Evolutionary conservation across 2,113 vertebrate genomes (phyloP).

Genomic region (Orycteropus afer): DNA sequence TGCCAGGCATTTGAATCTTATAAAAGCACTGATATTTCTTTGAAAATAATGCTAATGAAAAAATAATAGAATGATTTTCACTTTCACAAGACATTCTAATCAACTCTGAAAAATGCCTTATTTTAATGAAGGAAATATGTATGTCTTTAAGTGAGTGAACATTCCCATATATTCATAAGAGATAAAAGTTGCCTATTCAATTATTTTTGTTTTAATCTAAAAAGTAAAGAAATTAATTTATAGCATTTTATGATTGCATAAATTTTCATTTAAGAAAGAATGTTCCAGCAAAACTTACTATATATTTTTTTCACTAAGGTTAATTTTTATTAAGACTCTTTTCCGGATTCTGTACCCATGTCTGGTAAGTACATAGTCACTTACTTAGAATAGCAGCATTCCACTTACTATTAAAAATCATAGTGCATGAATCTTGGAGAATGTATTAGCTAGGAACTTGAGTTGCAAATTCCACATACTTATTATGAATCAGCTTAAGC

Average conservation of each 20-base stretch:
- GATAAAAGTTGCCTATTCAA: background rate
- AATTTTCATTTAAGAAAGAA: background rate
- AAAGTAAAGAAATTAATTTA: constrained; percentile 6
- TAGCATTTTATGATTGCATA: background rate
- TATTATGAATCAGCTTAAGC: background rate
- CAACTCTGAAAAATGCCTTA: background rate
- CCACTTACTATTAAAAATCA: background rate
- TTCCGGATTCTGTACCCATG: background rate
- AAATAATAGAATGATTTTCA: background rate
- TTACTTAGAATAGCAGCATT: background rate
- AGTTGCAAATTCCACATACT: background rate
- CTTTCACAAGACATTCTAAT: background rate
- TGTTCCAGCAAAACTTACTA: background rate
- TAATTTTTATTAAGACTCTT: background rate
- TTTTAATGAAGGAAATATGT: background rate
- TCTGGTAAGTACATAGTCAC: background rate
- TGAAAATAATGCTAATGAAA: constrained; percentile 48
- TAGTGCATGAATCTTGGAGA: background rate
- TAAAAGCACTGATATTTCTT: constrained; percentile 2
- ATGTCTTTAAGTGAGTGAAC: background rate
- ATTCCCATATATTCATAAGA: background rate
- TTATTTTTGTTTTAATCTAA: constrained; percentile 39
- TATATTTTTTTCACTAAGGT: background rate
- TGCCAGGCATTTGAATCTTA: constrained; percentile 39
- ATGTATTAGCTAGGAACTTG: background rate